Evolutionary conservation across 2,797 vertebrate genomes (phyloP).

Genomic region (Paratrypauchen microcephalus): DNA sequence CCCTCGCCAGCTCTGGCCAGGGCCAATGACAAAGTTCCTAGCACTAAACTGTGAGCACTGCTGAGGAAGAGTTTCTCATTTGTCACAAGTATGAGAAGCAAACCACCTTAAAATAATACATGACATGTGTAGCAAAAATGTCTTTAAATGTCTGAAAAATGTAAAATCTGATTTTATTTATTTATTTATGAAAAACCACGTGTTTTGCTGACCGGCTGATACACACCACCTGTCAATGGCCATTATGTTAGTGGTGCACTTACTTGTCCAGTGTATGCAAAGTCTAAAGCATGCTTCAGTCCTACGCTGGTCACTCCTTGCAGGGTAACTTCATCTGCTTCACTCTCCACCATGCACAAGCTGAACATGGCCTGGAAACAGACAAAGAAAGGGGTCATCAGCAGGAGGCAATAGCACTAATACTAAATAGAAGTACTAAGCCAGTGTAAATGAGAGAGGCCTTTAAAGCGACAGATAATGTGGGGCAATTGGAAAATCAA

Average conservation of each 20-base stretch:
- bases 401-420: constrained; percentile 15
- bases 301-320: constrained; percentile 93
- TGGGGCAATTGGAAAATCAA: constrained; percentile 16
- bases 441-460: not conserved
- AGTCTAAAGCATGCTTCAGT: constrained; percentile 94
- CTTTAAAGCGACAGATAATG: constrained; percentile 6
- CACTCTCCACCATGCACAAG: constrained; percentile 97
- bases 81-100: not conserved
- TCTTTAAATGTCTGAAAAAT: no score
- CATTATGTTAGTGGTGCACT: constrained; percentile 28
- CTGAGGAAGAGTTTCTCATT: constrained; percentile 29
- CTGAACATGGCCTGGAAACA: constrained; percentile 94
- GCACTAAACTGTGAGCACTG: constrained; percentile 40
- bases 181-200: not conserved
- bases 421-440: no score
- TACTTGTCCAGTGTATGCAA: constrained; percentile 98
- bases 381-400: constrained; percentile 34
- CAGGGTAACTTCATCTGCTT: constrained; percentile 92
- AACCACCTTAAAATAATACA: not conserved
- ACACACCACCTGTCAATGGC: not conserved
- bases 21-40: constrained; percentile 56
- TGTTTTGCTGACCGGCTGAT: no score
- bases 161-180: no score
- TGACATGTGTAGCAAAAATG: no score
- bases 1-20: no score